Conservation (phyloP, 37 sponge, comb jelly and placozoan genomes). For the Bolinopsis microptera region DNA sequence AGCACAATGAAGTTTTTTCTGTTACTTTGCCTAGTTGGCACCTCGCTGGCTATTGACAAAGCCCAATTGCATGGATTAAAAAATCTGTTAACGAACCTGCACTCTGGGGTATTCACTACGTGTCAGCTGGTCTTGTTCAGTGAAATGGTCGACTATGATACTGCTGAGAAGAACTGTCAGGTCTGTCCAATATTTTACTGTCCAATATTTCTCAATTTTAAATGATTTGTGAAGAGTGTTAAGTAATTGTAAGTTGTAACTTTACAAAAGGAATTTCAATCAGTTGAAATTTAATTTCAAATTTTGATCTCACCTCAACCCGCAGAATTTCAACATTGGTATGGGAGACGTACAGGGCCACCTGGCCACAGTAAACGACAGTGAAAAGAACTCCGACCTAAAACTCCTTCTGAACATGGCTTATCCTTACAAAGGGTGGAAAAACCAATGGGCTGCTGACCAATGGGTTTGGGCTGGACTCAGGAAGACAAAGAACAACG, state of each 20-base stretch:
- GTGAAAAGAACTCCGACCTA: neutral
- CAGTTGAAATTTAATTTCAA: too few species aligned
- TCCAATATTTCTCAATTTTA: too few species aligned
- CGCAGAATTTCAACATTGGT: neutral
- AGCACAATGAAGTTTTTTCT: too few species aligned
- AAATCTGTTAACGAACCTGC: neutral
- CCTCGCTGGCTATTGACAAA: too few species aligned
- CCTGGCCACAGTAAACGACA: conserved; percentile 29
- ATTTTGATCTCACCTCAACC: too few species aligned
- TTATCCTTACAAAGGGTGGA: neutral
- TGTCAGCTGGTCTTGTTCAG: neutral
- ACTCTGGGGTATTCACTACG: conserved; percentile 1
- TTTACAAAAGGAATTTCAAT: too few species aligned
- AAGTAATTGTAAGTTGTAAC: too few species aligned
- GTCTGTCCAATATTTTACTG: too few species aligned
- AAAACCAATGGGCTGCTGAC: conserved; percentile 8
- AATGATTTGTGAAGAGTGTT: too few species aligned
- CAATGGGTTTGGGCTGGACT: conserved; percentile 48
- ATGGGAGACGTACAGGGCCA: neutral
- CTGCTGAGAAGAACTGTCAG: neutral
- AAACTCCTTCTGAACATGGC: conserved; percentile 23
- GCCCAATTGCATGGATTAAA: neutral
- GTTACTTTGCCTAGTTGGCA: too few species aligned
- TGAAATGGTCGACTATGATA: conserved; percentile 12
- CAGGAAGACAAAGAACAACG: too few species aligned